phyloP scores from a whole-genome alignment of 2,113 vertebrate species.

The Oceanodroma tethys region DNA sequence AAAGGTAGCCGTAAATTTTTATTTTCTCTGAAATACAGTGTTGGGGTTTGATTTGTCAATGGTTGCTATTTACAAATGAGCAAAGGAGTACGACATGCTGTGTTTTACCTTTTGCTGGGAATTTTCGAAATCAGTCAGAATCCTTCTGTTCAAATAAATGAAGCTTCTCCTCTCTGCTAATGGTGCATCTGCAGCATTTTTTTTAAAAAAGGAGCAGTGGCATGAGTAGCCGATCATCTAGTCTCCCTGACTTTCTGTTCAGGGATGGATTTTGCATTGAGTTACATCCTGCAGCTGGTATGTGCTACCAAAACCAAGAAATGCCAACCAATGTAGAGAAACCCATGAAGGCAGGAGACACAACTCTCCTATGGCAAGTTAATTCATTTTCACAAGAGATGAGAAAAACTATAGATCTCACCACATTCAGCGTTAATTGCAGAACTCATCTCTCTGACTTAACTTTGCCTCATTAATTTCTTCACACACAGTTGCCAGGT shows the following conservation, averaged over 20 bases:
- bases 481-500: conserved; percentile 46
- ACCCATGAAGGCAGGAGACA: neutral
- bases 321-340: neutral
- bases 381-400: conserved; percentile 41
- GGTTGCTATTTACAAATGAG: neutral
- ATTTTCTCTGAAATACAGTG: neutral
- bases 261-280: neutral
- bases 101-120: neutral
- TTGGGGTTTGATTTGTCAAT: neutral
- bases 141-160: neutral
- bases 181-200: neutral
- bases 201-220: neutral
- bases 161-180: neutral
- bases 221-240: neutral
- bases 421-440: conserved; percentile 41
- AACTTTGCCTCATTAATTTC: conserved; percentile 65
- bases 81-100: neutral
- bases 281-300: neutral
- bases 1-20: neutral
- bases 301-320: conserved; percentile 13
- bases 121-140: neutral
- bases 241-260: neutral
- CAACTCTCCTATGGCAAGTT: neutral
- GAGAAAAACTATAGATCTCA: conserved; percentile 38
- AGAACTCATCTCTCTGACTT: conserved; percentile 63